These are phyloP conservation scores for Pangasius larnaudii DNA, from an alignment of 2,797 vertebrate genomes.

Conservation along the genomic window DNA sequence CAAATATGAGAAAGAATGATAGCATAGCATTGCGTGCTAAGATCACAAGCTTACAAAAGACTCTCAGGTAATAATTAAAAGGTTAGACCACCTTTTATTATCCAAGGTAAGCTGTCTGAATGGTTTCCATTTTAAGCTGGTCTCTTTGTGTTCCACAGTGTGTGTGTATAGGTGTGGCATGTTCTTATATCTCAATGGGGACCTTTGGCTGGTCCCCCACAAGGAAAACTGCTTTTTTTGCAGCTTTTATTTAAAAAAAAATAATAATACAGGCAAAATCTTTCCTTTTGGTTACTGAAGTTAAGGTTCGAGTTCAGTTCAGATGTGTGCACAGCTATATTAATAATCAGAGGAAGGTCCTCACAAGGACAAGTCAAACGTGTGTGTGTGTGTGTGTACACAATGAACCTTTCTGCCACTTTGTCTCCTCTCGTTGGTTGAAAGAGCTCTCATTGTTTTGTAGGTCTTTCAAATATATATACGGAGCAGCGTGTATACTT, in stretches of 20 bases:
- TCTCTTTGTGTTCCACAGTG: neutral
- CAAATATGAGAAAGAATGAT: neutral
- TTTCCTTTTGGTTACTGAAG: neutral
- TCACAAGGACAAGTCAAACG: neutral
- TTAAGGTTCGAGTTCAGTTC: neutral
- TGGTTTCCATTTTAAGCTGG: conserved; percentile 1
- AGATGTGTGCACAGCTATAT: neutral
- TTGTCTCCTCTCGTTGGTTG: conserved; percentile 55
- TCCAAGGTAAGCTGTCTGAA: neutral
- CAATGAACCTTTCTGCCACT: neutral
- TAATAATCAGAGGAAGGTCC: neutral
- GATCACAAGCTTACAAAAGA: neutral
- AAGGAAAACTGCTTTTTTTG: neutral
- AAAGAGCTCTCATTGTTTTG: conserved; percentile 60
- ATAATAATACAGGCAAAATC: neutral
- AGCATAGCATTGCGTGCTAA: neutral
- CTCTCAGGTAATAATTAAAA: neutral
- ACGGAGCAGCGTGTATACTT: conserved; percentile 52
- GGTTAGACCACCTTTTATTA: conserved; percentile 1
- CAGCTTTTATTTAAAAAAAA: neutral
- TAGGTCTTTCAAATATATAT: conserved; percentile 48
- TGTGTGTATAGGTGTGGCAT: neutral
- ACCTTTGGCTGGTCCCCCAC: neutral
- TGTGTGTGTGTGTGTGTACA: conserved; percentile 19
- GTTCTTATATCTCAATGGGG: neutral